phyloP scores from a whole-genome alignment of 2,113 vertebrate genomes.

The Okapia johnstoni region DNA sequence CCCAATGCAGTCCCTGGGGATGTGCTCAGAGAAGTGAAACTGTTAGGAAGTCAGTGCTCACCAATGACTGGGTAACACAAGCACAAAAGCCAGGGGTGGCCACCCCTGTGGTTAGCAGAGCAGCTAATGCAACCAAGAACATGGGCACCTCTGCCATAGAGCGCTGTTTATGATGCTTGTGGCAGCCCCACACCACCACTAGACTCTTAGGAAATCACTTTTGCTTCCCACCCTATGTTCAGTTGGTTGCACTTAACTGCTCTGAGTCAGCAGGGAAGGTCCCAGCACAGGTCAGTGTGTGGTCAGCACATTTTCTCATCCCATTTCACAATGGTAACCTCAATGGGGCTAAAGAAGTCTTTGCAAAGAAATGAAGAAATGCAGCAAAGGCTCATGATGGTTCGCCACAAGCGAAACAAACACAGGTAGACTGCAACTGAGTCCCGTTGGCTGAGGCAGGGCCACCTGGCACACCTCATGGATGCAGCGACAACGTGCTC shows the following conservation, averaged over 20 bases:
- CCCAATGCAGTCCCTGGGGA: neutral
- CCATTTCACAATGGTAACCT: neutral
- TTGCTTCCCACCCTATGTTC: neutral
- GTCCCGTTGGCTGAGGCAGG: neutral
- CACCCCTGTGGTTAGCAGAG: neutral
- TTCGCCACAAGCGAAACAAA: neutral
- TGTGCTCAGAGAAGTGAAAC: neutral
- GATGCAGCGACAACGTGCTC: neutral
- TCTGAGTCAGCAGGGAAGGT: neutral
- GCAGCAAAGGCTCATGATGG: neutral
- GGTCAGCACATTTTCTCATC: neutral
- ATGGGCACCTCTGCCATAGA: neutral
- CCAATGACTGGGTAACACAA: neutral
- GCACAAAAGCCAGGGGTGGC: neutral
- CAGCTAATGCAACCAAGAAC: neutral
- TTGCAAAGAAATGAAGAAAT: neutral
- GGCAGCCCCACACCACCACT: neutral
- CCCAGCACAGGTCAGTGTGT: neutral
- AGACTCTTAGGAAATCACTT: neutral
- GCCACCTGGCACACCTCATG: neutral
- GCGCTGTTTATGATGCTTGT: neutral
- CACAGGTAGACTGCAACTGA: neutral
- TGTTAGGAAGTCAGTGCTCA: neutral
- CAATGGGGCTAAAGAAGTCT: neutral
- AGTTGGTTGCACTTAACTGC: neutral